Conservation (phyloP, 2,888 invertebrate species). For the Neoscelio sp. region DNA sequence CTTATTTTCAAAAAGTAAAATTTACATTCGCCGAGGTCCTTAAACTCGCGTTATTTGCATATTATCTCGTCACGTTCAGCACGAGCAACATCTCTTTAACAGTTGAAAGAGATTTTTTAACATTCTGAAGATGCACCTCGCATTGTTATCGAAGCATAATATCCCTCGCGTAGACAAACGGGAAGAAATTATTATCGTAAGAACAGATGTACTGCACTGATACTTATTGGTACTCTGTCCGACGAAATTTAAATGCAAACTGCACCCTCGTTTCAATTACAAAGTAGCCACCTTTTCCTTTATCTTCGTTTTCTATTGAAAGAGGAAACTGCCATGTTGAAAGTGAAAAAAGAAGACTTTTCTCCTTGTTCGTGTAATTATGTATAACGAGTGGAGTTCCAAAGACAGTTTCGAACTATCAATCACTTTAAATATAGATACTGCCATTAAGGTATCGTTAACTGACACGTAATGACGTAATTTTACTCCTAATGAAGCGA, state of each 20-base stretch:
- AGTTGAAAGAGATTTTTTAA: constrained; percentile 22
- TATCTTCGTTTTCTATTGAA: constrained; percentile 17
- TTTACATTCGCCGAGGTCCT: too few relatives aligned
- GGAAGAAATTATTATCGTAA: constrained; percentile 20
- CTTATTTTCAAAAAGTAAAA: constrained; percentile 13
- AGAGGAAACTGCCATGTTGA: neutral
- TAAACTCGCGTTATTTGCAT: constrained; percentile 24
- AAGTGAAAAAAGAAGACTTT: neutral
- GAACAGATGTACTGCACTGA: too few relatives aligned
- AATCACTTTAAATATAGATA: constrained; percentile 39
- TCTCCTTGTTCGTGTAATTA: constrained; percentile 27
- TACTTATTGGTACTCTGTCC: too few relatives aligned
- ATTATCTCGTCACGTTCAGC: constrained; percentile 40
- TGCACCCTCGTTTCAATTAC: constrained; percentile 48
- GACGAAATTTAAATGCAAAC: constrained; percentile 35
- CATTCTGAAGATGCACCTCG: constrained; percentile 2
- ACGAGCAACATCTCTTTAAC: constrained; percentile 34
- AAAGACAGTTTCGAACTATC: constrained; percentile 26
- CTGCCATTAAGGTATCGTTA: too few relatives aligned
- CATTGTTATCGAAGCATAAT: too few relatives aligned
- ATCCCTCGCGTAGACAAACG: constrained; percentile 4
- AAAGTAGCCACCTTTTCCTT: constrained; percentile 31
- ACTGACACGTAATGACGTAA: constrained; percentile 30
- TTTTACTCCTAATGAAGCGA: constrained; percentile 25
- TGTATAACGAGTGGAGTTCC: constrained; percentile 18